Percentiles rank a stretch among this genome's conserved stretches.
Evolutionary conservation across 2,113 vertebrate genomes (phyloP).

Genomic region (Pogonocichla stellata): DNA sequence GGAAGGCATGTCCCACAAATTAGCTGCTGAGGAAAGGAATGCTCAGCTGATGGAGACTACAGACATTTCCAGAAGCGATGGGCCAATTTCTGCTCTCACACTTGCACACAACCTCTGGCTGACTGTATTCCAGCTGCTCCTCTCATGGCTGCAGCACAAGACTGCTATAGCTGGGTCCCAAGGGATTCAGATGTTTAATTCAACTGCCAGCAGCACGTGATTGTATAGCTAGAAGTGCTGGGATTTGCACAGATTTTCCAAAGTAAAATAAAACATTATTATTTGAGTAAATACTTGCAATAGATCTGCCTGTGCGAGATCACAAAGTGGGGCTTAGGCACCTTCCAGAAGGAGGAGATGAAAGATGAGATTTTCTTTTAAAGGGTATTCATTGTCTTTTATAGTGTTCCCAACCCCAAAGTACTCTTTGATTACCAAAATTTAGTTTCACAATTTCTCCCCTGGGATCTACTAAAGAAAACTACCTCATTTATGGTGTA

Average conservation of each 20-base stretch:
- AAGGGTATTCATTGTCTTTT: background rate
- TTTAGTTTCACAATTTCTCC: background rate
- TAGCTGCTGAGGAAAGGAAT: background rate
- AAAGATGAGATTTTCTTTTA: background rate
- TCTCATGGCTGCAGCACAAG: background rate
- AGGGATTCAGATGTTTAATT: background rate
- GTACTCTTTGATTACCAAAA: slow-evolving; percentile 1
- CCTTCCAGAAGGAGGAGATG: background rate
- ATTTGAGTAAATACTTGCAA: background rate
- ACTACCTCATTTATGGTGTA: background rate
- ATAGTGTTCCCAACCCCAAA: background rate
- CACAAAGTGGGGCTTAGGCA: background rate
- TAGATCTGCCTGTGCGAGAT: background rate
- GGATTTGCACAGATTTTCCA: slow-evolving; percentile 18
- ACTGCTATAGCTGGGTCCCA: background rate
- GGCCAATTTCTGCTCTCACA: background rate
- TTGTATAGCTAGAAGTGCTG: background rate
- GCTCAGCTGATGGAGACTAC: slow-evolving; percentile 29
- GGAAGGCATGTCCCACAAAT: background rate
- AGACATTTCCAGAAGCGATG: background rate
- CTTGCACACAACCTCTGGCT: background rate
- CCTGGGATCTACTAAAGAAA: background rate
- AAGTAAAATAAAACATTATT: background rate
- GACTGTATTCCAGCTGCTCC: background rate
- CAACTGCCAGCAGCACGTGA: background rate